These are phyloP conservation scores for Forbesichthys agassizii DNA, from an alignment of 2,113 vertebrate genomes.

Conservation along the genomic window DNA sequence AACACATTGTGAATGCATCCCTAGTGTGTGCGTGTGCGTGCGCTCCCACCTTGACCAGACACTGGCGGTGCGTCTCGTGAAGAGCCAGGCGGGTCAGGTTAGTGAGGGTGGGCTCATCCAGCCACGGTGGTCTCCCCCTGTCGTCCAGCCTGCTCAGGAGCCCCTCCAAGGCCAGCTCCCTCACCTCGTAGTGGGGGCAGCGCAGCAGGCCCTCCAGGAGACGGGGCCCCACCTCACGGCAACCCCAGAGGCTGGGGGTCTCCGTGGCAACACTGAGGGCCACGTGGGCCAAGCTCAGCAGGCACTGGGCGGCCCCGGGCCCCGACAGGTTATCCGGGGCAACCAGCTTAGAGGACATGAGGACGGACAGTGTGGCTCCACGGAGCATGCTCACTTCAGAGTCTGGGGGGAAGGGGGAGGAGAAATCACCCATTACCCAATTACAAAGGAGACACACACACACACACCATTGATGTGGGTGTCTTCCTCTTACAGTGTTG, in stretches of 20 bases:
- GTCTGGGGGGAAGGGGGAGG: slow-evolving; percentile 59
- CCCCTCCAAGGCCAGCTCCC: slow-evolving; percentile 77
- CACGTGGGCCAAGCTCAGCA: slow-evolving; percentile 85
- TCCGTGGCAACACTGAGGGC: slow-evolving; percentile 61
- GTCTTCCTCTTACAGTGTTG: too few relatives aligned
- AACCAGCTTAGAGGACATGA: slow-evolving; percentile 81
- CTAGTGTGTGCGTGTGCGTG: slow-evolving; percentile 12
- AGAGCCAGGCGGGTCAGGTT: slow-evolving; percentile 78
- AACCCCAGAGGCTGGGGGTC: slow-evolving; percentile 48
- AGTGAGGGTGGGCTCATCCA: slow-evolving; percentile 67
- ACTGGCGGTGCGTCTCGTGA: slow-evolving; percentile 84
- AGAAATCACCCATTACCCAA: not conserved
- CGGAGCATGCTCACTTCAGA: slow-evolving; percentile 74
- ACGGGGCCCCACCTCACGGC: not conserved
- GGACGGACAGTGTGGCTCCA: slow-evolving; percentile 67
- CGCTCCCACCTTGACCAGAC: slow-evolving; percentile 85
- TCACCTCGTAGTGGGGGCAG: slow-evolving; percentile 84
- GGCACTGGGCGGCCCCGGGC: slow-evolving; percentile 85
- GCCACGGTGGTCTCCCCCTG: slow-evolving; percentile 30
- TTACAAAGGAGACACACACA: not conserved
- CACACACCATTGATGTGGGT: not conserved
- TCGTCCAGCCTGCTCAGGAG: slow-evolving; percentile 71
- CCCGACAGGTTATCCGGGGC: slow-evolving; percentile 45
- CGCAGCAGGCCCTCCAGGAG: slow-evolving; percentile 73
- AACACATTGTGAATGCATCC: slow-evolving; percentile 3